A percentile compares a stretch with the other conserved stretches of the same genome.
Evolutionary conservation across 2,797 vertebrate species (phyloP).

Genomic region (Scolopax bukidnonensis): DNA sequence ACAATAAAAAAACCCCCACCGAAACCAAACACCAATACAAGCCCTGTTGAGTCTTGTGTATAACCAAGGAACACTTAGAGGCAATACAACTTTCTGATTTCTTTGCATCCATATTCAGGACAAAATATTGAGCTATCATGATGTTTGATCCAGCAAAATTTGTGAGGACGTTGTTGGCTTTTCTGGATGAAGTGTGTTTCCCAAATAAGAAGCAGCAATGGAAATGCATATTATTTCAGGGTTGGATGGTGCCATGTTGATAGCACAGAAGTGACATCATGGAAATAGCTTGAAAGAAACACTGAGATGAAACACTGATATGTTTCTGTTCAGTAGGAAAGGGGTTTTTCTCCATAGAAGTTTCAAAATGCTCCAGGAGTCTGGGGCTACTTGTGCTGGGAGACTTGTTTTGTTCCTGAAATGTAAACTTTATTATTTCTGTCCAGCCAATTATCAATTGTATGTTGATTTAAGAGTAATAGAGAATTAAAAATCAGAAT

Average conservation of each 20-base stretch:
- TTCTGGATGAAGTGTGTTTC: neutral
- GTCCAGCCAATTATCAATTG: neutral
- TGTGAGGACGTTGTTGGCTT: neutral
- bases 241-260: neutral
- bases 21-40: neutral
- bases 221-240: neutral
- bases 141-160: neutral
- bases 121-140: neutral
- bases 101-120: neutral
- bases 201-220: neutral
- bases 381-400: neutral
- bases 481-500: neutral
- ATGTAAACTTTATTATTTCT: neutral
- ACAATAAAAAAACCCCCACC: neutral
- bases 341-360: fast-evolving
- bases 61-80: neutral
- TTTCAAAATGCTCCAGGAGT: neutral
- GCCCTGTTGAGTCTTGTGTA: neutral
- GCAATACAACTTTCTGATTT: neutral
- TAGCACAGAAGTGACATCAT: neutral
- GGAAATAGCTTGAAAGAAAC: neutral
- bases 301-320: neutral
- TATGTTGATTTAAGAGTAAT: neutral
- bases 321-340: neutral
- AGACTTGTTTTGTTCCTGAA: neutral